A percentile compares a stretch with the other conserved stretches of the same genome.
Conservation (phyloP, 2,113 vertebrate genomes). For the Girardinichthys multiradiatus region DNA sequence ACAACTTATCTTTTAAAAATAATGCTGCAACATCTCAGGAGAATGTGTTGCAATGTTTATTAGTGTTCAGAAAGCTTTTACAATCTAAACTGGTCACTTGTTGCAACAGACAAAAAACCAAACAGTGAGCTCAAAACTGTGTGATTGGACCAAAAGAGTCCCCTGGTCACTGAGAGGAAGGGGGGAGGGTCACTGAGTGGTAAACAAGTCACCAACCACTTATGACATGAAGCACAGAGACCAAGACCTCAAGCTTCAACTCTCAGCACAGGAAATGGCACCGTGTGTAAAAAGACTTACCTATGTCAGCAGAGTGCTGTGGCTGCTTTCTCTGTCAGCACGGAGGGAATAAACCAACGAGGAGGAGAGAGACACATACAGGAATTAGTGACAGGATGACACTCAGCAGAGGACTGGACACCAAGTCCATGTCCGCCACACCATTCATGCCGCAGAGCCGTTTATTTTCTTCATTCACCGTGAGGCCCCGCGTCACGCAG, state of each 20-base stretch:
- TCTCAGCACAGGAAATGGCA: conserved; percentile 50
- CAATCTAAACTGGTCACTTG: conserved; percentile 16
- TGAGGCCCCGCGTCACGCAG: conserved; percentile 55
- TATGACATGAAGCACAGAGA: conserved; percentile 53
- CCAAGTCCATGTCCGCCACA: conserved; percentile 54
- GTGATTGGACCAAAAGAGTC: conserved; percentile 34
- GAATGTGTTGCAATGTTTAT: conserved; percentile 35
- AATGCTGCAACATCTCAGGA: conserved; percentile 37
- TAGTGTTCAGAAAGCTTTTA: conserved; percentile 41
- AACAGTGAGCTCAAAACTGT: conserved; percentile 21
- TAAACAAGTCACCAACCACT: conserved; percentile 52
- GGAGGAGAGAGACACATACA: conserved; percentile 81
- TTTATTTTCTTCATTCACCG: conserved; percentile 27
- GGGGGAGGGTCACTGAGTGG: conserved; percentile 29
- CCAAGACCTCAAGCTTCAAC: conserved; percentile 60
- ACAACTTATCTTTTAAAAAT: conserved; percentile 11
- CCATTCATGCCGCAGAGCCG: conserved; percentile 33
- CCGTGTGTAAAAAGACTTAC: conserved; percentile 76
- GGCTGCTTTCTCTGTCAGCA: conserved; percentile 81
- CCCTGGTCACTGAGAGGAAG: conserved; percentile 18
- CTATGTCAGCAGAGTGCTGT: conserved; percentile 78
- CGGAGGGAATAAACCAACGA: conserved; percentile 78
- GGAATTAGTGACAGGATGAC: conserved; percentile 78
- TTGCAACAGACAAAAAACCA: conserved; percentile 5
- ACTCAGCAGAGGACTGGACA: conserved; percentile 64